Evolutionary conservation across 2,888 invertebrate genomes (phyloP), one percentile per base, ranked within the genome.

Genomic region (Agriopis marginaria): DNA sequence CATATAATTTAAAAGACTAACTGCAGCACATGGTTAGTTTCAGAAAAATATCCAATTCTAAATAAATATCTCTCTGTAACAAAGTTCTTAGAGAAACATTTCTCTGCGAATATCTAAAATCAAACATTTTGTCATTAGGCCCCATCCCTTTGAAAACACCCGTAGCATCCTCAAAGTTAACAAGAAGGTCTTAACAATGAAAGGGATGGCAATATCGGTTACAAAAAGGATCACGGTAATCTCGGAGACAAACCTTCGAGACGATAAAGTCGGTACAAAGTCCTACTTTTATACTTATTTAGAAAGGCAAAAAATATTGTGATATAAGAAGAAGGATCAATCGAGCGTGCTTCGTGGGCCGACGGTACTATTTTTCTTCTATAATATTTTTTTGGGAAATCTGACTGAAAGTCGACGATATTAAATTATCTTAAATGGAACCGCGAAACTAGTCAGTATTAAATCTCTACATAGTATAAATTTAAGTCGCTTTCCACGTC

Each of bases 211-310:
- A 61, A 68, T 69, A 70, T 70, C 65, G 65, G 69, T 65, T 65
- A 66, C 65, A 70, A 65, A 70, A 66, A 70, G 69, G 69, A 70
- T 70, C 69, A 61, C 39, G 69, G 51, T 62, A 70, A 70, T 70
- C 69, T 70, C 12, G 56, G 69, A 70, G 66, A 70, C 66, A 66
- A 63, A 70, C 70, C 64, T 68, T 59, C 44, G 49, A 54, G 63
- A 58, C 66, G 68, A 62, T 73, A 71, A 71, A 68, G 53, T 56
- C 59, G 66, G 56, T 59, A 54, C 32, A 14, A 50, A 68, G 51
- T 67, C 56, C 49, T 60, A 68, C 55, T 58, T 66, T 68, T 66
- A 62, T 75, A 63, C 70, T 70, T 65, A 51, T 61, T 32, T 32
- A 32, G 32, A 32, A 66, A 63, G 23, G 59, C 66, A 60, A 74